phyloP scores from a whole-genome alignment of 1,140 invertebrate genomes.

The Drosophila suzukii region DNA sequence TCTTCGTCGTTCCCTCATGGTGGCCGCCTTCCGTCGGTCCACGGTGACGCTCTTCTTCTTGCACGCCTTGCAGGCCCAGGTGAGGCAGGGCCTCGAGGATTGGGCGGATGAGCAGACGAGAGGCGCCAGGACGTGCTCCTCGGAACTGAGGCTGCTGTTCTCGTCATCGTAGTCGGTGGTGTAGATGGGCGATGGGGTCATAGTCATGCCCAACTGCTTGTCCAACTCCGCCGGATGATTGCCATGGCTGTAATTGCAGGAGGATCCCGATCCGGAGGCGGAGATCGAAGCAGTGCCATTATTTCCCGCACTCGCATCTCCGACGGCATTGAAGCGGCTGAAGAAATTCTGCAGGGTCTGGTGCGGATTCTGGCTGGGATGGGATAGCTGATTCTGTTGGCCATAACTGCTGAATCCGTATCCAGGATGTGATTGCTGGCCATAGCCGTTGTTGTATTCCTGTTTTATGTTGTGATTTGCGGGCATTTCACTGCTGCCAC shows the following conservation, averaged over 20 bases:
- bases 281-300: conserved; percentile 22
- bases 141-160: conserved; percentile 81
- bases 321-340: conserved; percentile 80
- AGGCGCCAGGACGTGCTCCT: conserved; percentile 86
- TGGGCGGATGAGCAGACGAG: conserved; percentile 83
- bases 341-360: conserved; percentile 80
- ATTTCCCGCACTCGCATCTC: conserved; percentile 30
- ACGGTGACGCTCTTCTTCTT: conserved; percentile 97
- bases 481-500: conserved; percentile 48
- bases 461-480: conserved; percentile 57
- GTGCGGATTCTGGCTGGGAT: conserved; percentile 48
- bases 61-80: conserved; percentile 98
- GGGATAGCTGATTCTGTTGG: conserved; percentile 14
- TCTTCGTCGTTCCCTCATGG: conserved; percentile 95
- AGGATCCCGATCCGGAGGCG: conserved; percentile 6
- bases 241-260: conserved; percentile 28
- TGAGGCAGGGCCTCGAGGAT: conserved; percentile 91
- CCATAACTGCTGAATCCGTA: conserved; percentile 32
- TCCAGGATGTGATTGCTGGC: conserved; percentile 46
- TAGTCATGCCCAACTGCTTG: conserved; percentile 57
- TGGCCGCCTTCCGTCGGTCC: conserved; percentile 98
- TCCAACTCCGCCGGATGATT: conserved; percentile 37
- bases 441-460: conserved; percentile 61
- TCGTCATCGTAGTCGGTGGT: conserved; percentile 80
- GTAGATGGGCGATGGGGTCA: conserved; percentile 77